Conservation (phyloP, 2,888 invertebrate genomes). For the Ischnus inquisitorius region DNA sequence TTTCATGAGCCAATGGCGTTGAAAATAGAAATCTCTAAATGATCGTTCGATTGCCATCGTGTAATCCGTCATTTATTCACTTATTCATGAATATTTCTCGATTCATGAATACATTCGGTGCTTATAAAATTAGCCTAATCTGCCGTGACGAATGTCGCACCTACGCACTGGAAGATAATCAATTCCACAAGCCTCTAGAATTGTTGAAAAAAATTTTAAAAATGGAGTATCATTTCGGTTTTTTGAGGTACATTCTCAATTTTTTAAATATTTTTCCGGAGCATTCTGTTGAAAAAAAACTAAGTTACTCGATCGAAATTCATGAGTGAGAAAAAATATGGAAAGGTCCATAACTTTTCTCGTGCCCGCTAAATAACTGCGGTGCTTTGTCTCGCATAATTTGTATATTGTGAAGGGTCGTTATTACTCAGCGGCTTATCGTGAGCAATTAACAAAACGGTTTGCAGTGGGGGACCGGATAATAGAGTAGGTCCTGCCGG, state of each 20-base stretch:
- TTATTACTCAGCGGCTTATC: background rate
- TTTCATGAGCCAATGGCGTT: conserved; percentile 39
- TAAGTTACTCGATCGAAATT: background rate
- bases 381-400: background rate
- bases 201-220: too few relatives aligned
- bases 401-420: background rate
- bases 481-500: background rate
- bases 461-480: background rate
- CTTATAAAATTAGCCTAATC: background rate
- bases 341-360: background rate
- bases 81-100: background rate
- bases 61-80: background rate
- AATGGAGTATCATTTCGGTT: background rate
- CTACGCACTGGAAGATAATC: background rate
- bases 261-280: too few relatives aligned
- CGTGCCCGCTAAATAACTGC: background rate
- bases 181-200: background rate
- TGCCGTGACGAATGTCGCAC: background rate
- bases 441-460: conserved; percentile 2
- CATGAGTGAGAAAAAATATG: background rate
- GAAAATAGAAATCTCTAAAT: background rate
- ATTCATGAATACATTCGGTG: background rate
- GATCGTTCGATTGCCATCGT: conserved; percentile 15
- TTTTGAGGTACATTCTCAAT: background rate
- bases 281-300: background rate